Percentiles rank a stretch among this genome's conserved stretches.
Conservation (phyloP, 2,888 invertebrate genomes). For the Eudemis profundana region DNA sequence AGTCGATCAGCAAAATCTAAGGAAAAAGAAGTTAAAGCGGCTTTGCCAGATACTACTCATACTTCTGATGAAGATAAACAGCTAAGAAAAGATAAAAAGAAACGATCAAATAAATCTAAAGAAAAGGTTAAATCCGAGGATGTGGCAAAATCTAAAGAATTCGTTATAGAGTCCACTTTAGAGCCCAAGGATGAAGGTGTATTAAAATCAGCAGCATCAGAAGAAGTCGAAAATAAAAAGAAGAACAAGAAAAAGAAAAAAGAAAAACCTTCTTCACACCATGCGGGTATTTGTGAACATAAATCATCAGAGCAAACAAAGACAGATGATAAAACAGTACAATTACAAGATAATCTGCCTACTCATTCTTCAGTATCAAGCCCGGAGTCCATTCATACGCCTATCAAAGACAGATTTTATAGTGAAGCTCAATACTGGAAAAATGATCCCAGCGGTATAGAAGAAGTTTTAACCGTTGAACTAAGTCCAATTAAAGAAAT, state of each 20-base stretch:
- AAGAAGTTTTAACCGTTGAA: conserved; percentile 64
- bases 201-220: conserved; percentile 18
- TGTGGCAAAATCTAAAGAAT: conserved; percentile 45
- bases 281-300: conserved; percentile 53
- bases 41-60: conserved; percentile 50
- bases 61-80: conserved; percentile 66
- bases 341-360: conserved; percentile 51
- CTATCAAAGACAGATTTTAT: conserved; percentile 75
- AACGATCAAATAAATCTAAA: conserved; percentile 61
- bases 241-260: conserved; percentile 72
- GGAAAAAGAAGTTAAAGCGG: conserved; percentile 69
- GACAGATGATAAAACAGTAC: conserved; percentile 32
- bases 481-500: conserved; percentile 47
- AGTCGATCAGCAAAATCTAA: conserved; percentile 73
- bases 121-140: conserved; percentile 54
- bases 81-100: conserved; percentile 71
- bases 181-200: conserved; percentile 46
- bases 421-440: conserved; percentile 81
- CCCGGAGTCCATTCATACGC: conserved; percentile 75
- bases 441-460: conserved; percentile 63
- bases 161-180: conserved; percentile 28
- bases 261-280: conserved; percentile 55
- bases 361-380: conserved; percentile 60
- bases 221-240: conserved; percentile 60
- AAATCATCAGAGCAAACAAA: conserved; percentile 6